A percentile compares a stretch with the other conserved stretches of the same genome.
Conservation (phyloP, 2,797 vertebrate species). For the Tenualosa ilisha region DNA sequence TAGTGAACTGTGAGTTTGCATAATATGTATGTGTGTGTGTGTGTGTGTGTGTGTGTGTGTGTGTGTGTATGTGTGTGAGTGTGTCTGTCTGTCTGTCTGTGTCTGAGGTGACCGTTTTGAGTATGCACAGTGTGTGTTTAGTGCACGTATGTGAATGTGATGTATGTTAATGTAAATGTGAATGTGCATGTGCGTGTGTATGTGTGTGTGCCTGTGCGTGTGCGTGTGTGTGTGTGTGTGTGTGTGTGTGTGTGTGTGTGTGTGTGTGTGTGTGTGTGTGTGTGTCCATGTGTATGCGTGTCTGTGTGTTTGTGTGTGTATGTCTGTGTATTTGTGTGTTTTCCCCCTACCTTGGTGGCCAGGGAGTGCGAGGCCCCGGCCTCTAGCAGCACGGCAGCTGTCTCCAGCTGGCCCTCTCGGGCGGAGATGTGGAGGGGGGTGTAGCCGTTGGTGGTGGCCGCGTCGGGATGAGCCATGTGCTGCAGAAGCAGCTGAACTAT, state of each 20-base stretch:
- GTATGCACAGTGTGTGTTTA: no score
- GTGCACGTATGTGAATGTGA: no score
- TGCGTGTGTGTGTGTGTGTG: no score
- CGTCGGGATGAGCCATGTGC: slow-evolving; percentile 95
- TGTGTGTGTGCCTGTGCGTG: no score
- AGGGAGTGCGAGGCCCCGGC: slow-evolving; percentile 91
- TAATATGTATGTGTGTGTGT: no score
- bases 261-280: not conserved
- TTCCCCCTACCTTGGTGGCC: slow-evolving; percentile 85
- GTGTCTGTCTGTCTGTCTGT: slow-evolving; percentile 20
- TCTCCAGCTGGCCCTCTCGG: slow-evolving; percentile 91
- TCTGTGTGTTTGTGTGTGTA: not conserved
- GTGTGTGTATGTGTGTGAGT: not conserved
- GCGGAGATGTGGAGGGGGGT: slow-evolving; percentile 95
- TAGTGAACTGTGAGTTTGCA: no score
- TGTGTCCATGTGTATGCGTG: not conserved
- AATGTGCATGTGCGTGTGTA: no score
- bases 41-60: no score
- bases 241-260: no score
- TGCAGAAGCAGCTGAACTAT: slow-evolving; percentile 93
- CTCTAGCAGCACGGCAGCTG: slow-evolving; percentile 88
- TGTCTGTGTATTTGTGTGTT: not conserved
- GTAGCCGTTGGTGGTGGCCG: slow-evolving; percentile 91
- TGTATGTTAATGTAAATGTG: no score
- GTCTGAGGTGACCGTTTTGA: no score